These are phyloP conservation scores for Rousettus leschenaultii DNA, from an alignment of 2,113 vertebrate species.

Conservation along the genomic window DNA sequence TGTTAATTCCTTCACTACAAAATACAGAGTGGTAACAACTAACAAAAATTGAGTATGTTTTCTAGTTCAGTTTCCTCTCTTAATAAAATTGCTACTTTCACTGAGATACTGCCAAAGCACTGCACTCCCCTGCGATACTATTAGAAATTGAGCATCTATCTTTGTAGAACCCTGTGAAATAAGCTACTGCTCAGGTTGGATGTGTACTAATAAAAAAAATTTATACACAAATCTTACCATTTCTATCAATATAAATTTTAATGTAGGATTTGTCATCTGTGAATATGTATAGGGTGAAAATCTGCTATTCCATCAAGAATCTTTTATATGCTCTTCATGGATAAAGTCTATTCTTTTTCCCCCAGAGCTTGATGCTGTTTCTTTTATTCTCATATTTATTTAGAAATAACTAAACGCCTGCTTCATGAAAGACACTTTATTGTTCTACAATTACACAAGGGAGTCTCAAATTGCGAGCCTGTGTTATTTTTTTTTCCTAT, in stretches of 20 bases:
- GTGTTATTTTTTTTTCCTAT: not conserved
- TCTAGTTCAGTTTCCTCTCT: not conserved
- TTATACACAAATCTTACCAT: not conserved
- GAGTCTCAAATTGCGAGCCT: not conserved
- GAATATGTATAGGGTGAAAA: not conserved
- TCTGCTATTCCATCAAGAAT: not conserved
- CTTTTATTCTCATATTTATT: conserved; percentile 23
- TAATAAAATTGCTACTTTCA: not conserved
- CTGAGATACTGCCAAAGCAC: not conserved
- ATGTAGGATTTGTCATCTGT: not conserved
- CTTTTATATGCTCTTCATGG: not conserved
- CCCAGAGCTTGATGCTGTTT: not conserved
- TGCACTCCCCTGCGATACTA: not conserved
- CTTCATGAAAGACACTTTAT: conserved; percentile 14
- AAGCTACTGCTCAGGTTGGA: not conserved
- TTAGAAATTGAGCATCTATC: not conserved
- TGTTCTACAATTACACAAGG: not conserved
- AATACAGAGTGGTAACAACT: not conserved
- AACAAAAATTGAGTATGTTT: not conserved
- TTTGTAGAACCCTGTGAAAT: not conserved
- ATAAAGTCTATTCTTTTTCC: not conserved
- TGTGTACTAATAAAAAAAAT: not conserved
- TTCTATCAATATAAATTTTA: not conserved
- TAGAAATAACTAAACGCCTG: conserved; percentile 16
- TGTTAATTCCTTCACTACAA: not conserved